Percentiles rank a stretch among this genome's conserved stretches.
Evolutionary conservation across 2,113 vertebrate genomes (phyloP).

Genomic region (Helogale parvula): DNA sequence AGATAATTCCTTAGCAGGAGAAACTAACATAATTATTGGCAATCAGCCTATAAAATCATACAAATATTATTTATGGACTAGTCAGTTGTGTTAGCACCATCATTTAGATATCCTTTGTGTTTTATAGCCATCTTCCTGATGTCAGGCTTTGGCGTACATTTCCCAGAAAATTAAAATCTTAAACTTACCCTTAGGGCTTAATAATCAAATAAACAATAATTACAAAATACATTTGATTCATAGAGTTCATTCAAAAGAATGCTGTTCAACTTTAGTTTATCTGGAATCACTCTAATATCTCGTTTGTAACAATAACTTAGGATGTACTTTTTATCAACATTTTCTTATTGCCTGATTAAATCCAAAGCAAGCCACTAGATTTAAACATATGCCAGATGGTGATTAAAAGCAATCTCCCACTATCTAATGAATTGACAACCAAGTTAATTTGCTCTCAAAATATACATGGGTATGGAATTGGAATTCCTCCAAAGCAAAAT

Average conservation of each 20-base stretch:
- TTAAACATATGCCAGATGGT: conserved; percentile 22
- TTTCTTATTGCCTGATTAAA: conserved; percentile 44
- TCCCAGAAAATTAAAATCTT: conserved; percentile 62
- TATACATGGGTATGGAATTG: background rate
- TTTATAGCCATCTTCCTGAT: conserved; percentile 17
- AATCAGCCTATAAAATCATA: conserved; percentile 34
- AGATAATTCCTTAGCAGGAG: conserved; percentile 28
- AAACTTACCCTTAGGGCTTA: conserved; percentile 28
- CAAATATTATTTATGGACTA: conserved; percentile 24
- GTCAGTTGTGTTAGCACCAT: background rate
- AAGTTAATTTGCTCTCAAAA: conserved; percentile 29
- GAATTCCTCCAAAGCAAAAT: background rate
- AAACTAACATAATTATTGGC: conserved; percentile 51
- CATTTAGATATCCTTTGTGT: conserved; percentile 4
- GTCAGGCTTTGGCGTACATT: conserved; percentile 22
- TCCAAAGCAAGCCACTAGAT: background rate
- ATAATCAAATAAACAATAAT: conserved; percentile 62
- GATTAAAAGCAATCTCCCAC: conserved; percentile 31
- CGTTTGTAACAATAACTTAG: background rate
- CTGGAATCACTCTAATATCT: conserved; percentile 42
- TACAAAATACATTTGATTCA: conserved; percentile 51
- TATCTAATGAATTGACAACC: conserved; percentile 7
- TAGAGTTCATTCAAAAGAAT: conserved; percentile 33
- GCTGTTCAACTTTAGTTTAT: conserved; percentile 48
- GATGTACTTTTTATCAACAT: conserved; percentile 39